Base-by-base conservation (phyloP, 2,113 vertebrate species). In the Prietella phreatophila region DNA sequence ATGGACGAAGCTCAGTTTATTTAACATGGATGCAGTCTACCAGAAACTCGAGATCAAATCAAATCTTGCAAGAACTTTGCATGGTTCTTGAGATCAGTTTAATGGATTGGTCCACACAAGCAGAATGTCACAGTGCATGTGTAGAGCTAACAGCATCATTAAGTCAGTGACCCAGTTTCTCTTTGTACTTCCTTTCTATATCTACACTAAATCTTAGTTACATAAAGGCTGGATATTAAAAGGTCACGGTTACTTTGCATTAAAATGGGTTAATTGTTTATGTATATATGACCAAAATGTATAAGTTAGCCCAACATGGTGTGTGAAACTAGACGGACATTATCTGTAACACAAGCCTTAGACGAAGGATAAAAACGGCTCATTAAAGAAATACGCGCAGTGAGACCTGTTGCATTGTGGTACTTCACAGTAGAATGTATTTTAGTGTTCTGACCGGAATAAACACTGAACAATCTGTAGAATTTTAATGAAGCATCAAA, bases 221-320 rank as follows among this genome's bases (percentile, higher is more conserved):
- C 81, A 87, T 88, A 82, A 87, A 58, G 42, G 90, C 89, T 88
- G 90, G 92, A 93, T 91, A 92, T 85, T 86, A 89, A 88, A 86
- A 89, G 90, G 90, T 92, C 93, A 89, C 90, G 91, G 86, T 89
- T 92, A 90, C 9, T 56, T 47, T 90, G 53, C 78, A 75, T 93
- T 91, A 90, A 91, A 92, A 91, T 86, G 87, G 91, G 91, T 93
- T 90, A 86, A 93, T 25, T 39, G 7, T 39, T 71, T 71, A 88
- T 93, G 91, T 93, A 92, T 90, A 93, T 93, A 94, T 93, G 94
- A 95, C 95, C 95, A 95, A 96, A 95, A 94, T 93, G 93, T 95
- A 93, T 94, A 94, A 95, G 94, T 81, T 95, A 94, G 94, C 94
- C 93, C 93, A 93, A 94, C 91, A 93, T 92, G 91, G 91, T 93